A percentile compares a stretch with the other conserved stretches of the same genome.
These are phyloP conservation scores for Cataglyphis rosenhaueri DNA, from an alignment of 2,888 invertebrate species.

Conservation along the genomic window DNA sequence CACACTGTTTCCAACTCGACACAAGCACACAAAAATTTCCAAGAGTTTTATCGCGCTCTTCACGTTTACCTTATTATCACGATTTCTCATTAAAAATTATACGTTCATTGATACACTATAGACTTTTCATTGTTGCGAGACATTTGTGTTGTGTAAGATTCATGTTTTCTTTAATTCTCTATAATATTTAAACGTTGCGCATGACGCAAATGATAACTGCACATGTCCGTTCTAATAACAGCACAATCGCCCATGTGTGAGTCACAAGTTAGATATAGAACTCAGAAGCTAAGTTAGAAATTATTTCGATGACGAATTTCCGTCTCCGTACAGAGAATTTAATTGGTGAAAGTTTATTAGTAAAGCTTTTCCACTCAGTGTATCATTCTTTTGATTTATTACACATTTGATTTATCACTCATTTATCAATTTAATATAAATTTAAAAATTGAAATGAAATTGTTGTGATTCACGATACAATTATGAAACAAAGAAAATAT, in stretches of 20 bases:
- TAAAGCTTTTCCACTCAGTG: background rate
- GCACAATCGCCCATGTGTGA: slow-evolving; percentile 14
- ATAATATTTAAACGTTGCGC: slow-evolving; percentile 18
- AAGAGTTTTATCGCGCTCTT: slow-evolving; percentile 8
- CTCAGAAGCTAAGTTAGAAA: slow-evolving; percentile 13
- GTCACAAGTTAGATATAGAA: slow-evolving; percentile 37
- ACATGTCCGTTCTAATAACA: slow-evolving; percentile 37
- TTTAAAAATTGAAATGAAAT: background rate
- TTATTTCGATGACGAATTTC: slow-evolving; percentile 18
- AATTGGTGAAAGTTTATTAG: background rate
- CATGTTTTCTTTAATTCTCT: slow-evolving; percentile 8
- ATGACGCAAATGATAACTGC: slow-evolving; percentile 56
- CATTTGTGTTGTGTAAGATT: background rate
- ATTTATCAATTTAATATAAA: background rate
- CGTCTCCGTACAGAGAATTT: background rate
- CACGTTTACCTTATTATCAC: background rate
- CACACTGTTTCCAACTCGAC: slow-evolving; percentile 41
- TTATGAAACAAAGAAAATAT: background rate
- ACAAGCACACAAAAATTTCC: slow-evolving; percentile 20
- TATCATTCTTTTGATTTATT: background rate
- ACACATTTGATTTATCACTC: background rate
- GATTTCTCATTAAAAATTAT: slow-evolving; percentile 15
- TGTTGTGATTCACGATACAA: slow-evolving; percentile 4
- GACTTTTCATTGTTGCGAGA: slow-evolving; percentile 5
- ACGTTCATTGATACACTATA: slow-evolving; percentile 18